These are phyloP conservation scores for Syndactyla subalaris DNA, from an alignment of 2,797 vertebrate species.

Conservation along the genomic window DNA sequence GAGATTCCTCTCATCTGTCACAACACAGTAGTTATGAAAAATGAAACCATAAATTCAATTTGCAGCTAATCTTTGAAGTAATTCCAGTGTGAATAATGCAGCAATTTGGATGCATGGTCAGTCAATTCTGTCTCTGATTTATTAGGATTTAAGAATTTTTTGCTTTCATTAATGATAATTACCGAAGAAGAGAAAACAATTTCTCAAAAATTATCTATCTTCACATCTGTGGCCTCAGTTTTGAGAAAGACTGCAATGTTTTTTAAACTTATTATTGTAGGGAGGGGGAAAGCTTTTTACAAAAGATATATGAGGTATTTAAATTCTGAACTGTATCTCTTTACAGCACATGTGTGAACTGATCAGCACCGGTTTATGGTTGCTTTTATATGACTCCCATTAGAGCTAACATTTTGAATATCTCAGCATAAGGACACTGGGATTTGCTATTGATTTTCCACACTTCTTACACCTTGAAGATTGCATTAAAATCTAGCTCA, in stretches of 20 bases:
- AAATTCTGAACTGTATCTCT: conserved; percentile 71
- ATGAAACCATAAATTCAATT: conserved; percentile 87
- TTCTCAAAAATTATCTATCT: conserved; percentile 69
- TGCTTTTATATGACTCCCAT: conserved; percentile 65
- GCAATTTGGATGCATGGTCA: conserved; percentile 83
- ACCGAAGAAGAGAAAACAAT: conserved; percentile 78
- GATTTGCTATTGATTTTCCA: conserved; percentile 78
- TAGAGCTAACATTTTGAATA: conserved; percentile 79
- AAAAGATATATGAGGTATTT: conserved; percentile 71
- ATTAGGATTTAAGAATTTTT: conserved; percentile 80
- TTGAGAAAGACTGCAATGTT: conserved; percentile 61
- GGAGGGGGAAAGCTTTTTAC: conserved; percentile 32
- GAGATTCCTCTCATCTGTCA: conserved; percentile 78
- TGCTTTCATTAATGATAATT: conserved; percentile 82
- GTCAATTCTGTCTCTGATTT: conserved; percentile 80
- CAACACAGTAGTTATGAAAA: conserved; percentile 82
- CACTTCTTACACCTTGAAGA: conserved; percentile 72
- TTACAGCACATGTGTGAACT: conserved; percentile 70
- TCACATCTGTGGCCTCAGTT: conserved; percentile 65
- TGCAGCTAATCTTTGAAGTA: conserved; percentile 85
- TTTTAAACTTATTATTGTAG: conserved; percentile 65
- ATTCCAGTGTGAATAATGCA: conserved; percentile 85
- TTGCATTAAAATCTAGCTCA: conserved; percentile 74
- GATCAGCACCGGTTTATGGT: conserved; percentile 65
- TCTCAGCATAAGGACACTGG: conserved; percentile 73